Evolutionary conservation across 2,888 invertebrate species (phyloP), one percentile per base, ranked within the genome.

Genomic region (Phengaris alcon): DNA sequence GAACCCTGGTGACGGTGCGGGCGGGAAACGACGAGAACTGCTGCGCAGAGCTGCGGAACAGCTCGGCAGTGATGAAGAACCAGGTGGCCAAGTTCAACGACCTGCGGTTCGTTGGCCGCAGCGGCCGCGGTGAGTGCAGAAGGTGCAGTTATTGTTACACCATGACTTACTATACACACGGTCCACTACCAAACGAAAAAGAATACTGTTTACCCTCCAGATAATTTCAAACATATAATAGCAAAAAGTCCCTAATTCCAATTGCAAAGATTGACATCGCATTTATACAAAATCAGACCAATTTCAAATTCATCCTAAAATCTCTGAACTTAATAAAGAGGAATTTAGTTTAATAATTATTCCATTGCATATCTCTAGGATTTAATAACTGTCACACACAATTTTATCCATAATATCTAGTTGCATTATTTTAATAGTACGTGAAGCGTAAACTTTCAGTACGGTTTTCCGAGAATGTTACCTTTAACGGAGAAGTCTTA

Each of bases 61-160:
- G 97, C 82, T 97, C 98, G 74, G 98, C 99, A 54, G 96, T 98
- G 85, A 98, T 99, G 97, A 99, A 99, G 94, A 98, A 99, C 90
- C 98, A 99, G 89, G 98, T 99, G 83, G 99, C 99, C 82, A 98
- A 99, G 94, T 99, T 99, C 94, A 99, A 99, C 90, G 99, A 99
- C 94, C 94, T 99, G 84, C 95, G 99, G 88, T 99, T 99, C 94
- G 98, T 99, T 84, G 99, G 99, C 82, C 95, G 99, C 89, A 99
- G 99, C 89, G 99, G 99, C 84, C 95, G 99, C 96, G 99, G 99
- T 99, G 94, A 96, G 96, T 94, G 90, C 90, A 83, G 88, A 92
- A 93, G 93, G 93, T 93, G 92, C 92, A 92, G 93, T 93, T 91
- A 85, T 87, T 86, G 82, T 82, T 80, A 82, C 81, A 82, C 81